Evolutionary conservation across 2,113 vertebrate species (phyloP).

Genomic region (Oncorhynchus clarkii): DNA sequence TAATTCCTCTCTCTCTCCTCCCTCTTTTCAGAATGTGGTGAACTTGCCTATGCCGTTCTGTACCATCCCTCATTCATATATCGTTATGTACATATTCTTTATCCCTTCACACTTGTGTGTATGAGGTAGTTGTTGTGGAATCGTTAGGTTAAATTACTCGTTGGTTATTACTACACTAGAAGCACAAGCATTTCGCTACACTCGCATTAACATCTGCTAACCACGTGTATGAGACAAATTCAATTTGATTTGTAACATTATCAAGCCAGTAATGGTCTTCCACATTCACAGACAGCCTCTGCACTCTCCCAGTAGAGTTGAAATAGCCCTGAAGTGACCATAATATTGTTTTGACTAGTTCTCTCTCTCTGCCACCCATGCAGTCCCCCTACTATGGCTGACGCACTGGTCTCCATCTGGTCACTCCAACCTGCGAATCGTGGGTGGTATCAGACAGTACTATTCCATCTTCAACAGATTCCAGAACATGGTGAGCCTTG

Average conservation of each 20-base stretch:
- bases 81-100: no score
- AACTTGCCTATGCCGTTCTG: background rate
- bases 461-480: slow-evolving; percentile 60
- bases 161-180: no score
- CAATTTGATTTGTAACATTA: slow-evolving; percentile 37
- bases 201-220: no score
- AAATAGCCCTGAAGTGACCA: background rate
- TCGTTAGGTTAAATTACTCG: no score
- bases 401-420: slow-evolving; percentile 36
- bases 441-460: slow-evolving; percentile 64
- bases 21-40: slow-evolving; percentile 39
- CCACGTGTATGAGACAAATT: no score
- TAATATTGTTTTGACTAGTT: background rate
- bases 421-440: slow-evolving; percentile 51
- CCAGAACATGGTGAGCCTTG: slow-evolving; percentile 56
- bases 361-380: background rate
- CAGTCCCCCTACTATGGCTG: slow-evolving; percentile 53
- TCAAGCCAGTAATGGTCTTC: slow-evolving; percentile 51
- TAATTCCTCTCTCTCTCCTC: background rate
- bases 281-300: slow-evolving; percentile 57
- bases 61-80: no score
- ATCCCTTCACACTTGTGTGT: no score
- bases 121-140: no score
- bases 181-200: no score
- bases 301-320: slow-evolving; percentile 30